Percentiles rank a stretch among this genome's conserved stretches.
Conservation (phyloP, 2,888 invertebrate genomes). For the Pogonocherus hispidulus region DNA sequence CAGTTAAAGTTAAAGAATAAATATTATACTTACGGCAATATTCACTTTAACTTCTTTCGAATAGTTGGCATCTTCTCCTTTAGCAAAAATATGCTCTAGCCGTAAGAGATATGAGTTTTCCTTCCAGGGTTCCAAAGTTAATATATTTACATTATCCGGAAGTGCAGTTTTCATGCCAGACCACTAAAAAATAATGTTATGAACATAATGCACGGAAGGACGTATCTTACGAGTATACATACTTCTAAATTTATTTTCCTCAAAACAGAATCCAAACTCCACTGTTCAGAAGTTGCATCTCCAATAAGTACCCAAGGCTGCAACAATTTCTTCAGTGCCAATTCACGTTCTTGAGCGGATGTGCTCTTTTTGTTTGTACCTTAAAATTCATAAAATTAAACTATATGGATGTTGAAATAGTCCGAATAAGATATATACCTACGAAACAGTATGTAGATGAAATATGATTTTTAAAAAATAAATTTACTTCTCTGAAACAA, state of each 20-base stretch:
- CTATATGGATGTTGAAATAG: not conserved
- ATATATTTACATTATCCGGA: constrained; percentile 72
- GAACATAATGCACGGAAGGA: not conserved
- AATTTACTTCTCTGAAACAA: too few relatives aligned
- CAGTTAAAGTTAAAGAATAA: too few relatives aligned
- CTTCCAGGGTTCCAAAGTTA: constrained; percentile 77
- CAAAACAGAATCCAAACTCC: constrained; percentile 17
- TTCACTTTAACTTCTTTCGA: constrained; percentile 70
- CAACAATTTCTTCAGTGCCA: constrained; percentile 72
- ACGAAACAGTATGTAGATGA: too few relatives aligned
- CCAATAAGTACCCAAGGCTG: constrained; percentile 64
- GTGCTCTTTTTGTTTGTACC: constrained; percentile 38
- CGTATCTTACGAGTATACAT: too few relatives aligned
- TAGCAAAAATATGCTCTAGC: constrained; percentile 74
- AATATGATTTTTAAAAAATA: too few relatives aligned
- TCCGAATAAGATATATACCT: too few relatives aligned
- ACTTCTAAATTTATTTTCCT: constrained; percentile 29
- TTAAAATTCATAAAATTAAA: constrained; percentile 2
- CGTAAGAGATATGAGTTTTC: constrained; percentile 68
- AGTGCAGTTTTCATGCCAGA: constrained; percentile 60
- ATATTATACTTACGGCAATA: constrained; percentile 61
- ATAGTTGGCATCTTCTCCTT: constrained; percentile 65
- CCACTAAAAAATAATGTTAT: constrained; percentile 37
- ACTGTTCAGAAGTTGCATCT: constrained; percentile 27
- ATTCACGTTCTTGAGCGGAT: constrained; percentile 66